These are phyloP conservation scores for Sphaerodactylus townsendi DNA, from an alignment of 2,113 vertebrate genomes.

Conservation along the genomic window DNA sequence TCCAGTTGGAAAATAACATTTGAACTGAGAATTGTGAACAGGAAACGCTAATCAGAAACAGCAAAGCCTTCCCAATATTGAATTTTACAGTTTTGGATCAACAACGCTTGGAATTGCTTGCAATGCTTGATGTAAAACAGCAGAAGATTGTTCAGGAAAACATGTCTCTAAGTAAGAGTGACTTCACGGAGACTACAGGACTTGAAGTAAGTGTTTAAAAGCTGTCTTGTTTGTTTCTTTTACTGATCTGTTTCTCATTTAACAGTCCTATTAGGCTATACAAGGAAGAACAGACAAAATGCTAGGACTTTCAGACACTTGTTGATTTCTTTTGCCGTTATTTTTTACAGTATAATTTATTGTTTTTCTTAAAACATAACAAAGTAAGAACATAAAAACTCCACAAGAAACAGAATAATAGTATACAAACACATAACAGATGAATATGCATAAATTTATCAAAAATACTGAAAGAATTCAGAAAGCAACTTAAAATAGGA, in stretches of 20 bases:
- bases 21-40: background rate
- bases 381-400: too few species aligned
- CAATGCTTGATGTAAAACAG: slow-evolving; percentile 81
- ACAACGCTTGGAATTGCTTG: slow-evolving; percentile 82
- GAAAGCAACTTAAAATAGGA: too few species aligned
- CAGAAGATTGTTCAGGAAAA: slow-evolving; percentile 78
- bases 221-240: background rate
- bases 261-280: background rate
- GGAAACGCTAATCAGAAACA: rapidly evolving
- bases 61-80: background rate
- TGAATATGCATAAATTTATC: too few species aligned
- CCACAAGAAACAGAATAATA: too few species aligned
- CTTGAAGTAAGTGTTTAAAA: slow-evolving; percentile 79
- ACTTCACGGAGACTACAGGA: slow-evolving; percentile 72
- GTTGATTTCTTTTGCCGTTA: background rate
- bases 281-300: background rate
- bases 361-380: too few species aligned
- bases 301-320: background rate
- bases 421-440: too few species aligned
- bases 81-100: slow-evolving; percentile 78
- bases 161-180: slow-evolving; percentile 52
- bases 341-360: too few species aligned
- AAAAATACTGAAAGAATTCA: too few species aligned
- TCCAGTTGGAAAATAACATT: too few species aligned
- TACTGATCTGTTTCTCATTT: background rate